A percentile compares a stretch with the other conserved stretches of the same genome.
These are phyloP conservation scores for Barnardius zonarius DNA, from an alignment of 2,113 vertebrate species.

Conservation along the genomic window DNA sequence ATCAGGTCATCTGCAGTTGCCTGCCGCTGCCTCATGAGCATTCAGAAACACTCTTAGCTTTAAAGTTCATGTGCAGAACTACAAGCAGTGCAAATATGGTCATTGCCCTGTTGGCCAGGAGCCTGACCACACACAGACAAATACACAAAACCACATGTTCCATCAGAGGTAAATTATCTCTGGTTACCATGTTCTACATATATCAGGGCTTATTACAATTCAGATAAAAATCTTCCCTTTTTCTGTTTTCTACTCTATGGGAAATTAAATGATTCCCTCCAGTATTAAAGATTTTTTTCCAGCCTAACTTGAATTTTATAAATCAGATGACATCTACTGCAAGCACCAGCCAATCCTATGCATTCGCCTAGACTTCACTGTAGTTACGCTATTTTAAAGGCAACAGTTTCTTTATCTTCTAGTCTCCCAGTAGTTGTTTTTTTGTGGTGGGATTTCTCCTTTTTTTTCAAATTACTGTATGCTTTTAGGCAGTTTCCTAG, in stretches of 20 bases:
- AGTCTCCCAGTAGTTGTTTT: not conserved
- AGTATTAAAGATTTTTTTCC: not conserved
- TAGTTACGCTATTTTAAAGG: not conserved
- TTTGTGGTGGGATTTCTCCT: not conserved
- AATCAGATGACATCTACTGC: not conserved
- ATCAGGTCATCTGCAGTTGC: not conserved
- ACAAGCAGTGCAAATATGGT: not conserved
- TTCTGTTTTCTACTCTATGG: not conserved
- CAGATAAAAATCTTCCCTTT: not conserved
- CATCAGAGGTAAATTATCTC: not conserved
- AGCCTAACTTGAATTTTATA: not conserved
- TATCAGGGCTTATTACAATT: not conserved
- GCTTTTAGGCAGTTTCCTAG: not conserved
- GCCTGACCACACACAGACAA: rapidly evolving
- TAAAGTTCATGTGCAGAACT: not conserved
- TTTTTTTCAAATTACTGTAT: not conserved
- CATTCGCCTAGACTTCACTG: not conserved
- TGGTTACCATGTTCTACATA: not conserved
- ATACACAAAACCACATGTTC: not conserved
- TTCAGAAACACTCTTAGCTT: not conserved
- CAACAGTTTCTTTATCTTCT: not conserved
- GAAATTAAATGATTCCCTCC: not conserved
- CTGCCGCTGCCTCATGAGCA: not conserved
- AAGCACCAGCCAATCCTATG: not conserved
- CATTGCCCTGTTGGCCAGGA: rapidly evolving